Evolutionary conservation across 2,113 vertebrate genomes (phyloP).

Genomic region (Sula dactylatra): DNA sequence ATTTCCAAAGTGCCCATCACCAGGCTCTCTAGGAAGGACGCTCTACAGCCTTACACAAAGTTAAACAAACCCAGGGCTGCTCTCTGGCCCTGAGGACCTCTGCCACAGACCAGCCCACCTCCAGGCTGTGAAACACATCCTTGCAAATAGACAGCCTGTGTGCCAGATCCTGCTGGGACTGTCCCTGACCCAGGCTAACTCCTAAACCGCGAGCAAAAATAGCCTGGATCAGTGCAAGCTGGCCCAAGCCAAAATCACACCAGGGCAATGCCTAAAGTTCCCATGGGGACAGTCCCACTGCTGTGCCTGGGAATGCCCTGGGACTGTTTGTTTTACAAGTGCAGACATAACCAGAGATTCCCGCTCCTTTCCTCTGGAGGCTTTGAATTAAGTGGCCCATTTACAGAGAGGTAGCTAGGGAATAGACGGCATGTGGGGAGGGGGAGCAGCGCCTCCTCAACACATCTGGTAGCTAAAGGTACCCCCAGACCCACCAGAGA

Average conservation of each 20-base stretch:
- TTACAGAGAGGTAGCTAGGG: not conserved
- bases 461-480: not conserved
- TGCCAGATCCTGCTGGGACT: not conserved
- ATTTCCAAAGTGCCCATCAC: not conserved
- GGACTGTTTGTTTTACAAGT: constrained; percentile 13
- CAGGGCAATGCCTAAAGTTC: not conserved
- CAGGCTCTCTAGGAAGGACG: not conserved
- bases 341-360: not conserved
- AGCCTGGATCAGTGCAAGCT: not conserved
- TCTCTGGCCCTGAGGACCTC: not conserved
- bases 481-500: not conserved
- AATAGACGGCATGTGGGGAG: not conserved
- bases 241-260: not conserved
- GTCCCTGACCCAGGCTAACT: not conserved
- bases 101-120: not conserved
- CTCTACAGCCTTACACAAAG: not conserved
- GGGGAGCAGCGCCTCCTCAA: not conserved
- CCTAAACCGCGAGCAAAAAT: not conserved
- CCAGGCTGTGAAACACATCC: not conserved
- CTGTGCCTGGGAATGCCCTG: not conserved
- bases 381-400: not conserved
- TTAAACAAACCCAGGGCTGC: not conserved
- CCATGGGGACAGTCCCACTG: not conserved
- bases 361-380: not conserved
- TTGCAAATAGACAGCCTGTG: not conserved